Conservation (phyloP, 2,113 vertebrate genomes). For the Leptosomus discolor region DNA sequence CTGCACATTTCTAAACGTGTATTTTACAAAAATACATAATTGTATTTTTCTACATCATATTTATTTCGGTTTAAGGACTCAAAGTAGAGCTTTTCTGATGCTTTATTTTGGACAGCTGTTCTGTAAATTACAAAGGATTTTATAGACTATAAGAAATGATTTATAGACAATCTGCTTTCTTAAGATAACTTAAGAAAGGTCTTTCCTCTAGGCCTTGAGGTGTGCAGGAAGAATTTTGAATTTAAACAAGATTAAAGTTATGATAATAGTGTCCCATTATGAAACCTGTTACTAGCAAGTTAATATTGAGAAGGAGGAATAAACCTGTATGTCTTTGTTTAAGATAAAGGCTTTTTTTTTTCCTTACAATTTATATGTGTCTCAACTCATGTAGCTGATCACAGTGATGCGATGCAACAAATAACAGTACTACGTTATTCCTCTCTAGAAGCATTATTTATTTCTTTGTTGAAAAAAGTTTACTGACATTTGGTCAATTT, state of each 20-base stretch:
- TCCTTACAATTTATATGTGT: not conserved
- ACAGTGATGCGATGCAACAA: not conserved
- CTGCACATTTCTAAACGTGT: not conserved
- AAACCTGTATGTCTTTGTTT: not conserved
- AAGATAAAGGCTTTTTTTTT: not conserved
- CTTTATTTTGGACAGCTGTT: slow-evolving; percentile 66
- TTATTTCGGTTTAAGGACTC: slow-evolving; percentile 59
- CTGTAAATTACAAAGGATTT: slow-evolving; percentile 62
- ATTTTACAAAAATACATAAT: no score
- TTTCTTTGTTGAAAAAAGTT: not conserved
- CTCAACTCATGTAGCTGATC: not conserved
- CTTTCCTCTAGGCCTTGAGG: slow-evolving; percentile 43
- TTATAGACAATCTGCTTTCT: slow-evolving; percentile 56
- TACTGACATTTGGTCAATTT: not conserved
- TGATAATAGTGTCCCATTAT: slow-evolving; percentile 51
- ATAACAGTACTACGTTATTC: not conserved
- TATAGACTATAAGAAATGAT: slow-evolving; percentile 65
- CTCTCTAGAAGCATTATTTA: not conserved
- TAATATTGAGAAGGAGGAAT: slow-evolving; percentile 35
- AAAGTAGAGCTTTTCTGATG: slow-evolving; percentile 52
- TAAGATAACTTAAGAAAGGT: slow-evolving; percentile 53
- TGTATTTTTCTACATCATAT: not conserved
- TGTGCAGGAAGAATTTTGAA: slow-evolving; percentile 58
- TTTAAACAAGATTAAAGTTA: slow-evolving; percentile 72
- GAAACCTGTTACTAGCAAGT: slow-evolving; percentile 37